These are phyloP conservation scores for Synodontis membranacea DNA, from an alignment of 2,113 vertebrate genomes.

Conservation along the genomic window DNA sequence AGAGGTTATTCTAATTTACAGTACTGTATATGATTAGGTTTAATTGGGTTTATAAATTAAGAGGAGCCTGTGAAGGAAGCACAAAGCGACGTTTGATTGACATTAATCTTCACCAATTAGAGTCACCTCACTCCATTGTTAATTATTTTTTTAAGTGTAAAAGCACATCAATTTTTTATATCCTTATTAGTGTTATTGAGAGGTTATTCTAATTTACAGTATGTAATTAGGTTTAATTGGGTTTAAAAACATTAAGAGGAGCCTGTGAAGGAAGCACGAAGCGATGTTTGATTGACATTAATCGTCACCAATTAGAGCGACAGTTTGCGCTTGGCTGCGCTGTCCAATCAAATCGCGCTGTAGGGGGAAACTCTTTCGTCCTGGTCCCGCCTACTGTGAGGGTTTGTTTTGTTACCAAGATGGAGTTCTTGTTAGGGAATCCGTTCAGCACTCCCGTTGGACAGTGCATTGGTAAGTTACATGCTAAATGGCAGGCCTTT, in stretches of 20 bases:
- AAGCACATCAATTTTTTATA: not conserved
- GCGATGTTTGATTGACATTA: slow-evolving; percentile 44
- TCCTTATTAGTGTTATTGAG: not conserved
- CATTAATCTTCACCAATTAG: slow-evolving; percentile 31
- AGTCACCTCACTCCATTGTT: no score
- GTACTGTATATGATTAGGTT: no score
- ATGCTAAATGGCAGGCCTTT: not conserved
- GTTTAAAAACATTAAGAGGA: no score
- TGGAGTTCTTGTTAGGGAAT: slow-evolving; percentile 98
- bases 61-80: not conserved
- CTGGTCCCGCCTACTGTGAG: slow-evolving; percentile 41
- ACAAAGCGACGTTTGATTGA: slow-evolving; percentile 42
- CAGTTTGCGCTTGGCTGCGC: not conserved
- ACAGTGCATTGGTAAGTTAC: slow-evolving; percentile 87
- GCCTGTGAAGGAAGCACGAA: not conserved
- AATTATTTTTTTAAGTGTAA: not conserved
- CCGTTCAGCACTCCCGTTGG: slow-evolving; percentile 97
- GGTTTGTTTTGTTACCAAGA: slow-evolving; percentile 89
- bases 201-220: no score
- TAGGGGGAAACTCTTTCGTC: slow-evolving; percentile 61
- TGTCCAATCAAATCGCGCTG: slow-evolving; percentile 52
- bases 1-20: no score
- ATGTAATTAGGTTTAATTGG: no score
- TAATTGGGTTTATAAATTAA: no score
- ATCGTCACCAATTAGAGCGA: slow-evolving; percentile 5